These are phyloP conservation scores for Dynastes grantii DNA, from an alignment of 2,888 invertebrate species.

Conservation along the genomic window DNA sequence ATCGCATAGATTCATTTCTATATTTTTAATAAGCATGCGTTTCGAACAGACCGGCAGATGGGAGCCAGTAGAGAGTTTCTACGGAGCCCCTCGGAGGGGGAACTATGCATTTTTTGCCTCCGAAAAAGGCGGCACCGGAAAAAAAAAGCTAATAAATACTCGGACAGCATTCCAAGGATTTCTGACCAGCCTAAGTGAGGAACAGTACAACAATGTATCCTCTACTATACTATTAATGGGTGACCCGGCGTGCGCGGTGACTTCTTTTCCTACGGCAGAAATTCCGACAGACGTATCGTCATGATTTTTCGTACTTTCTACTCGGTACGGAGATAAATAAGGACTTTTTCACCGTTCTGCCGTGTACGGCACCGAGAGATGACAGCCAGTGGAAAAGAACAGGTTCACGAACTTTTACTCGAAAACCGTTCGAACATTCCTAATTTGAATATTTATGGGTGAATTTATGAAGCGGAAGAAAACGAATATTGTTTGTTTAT, in stretches of 20 bases:
- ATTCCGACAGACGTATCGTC: constrained; percentile 23
- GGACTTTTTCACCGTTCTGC: not conserved
- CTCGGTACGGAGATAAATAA: constrained; percentile 21
- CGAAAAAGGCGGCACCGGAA: constrained; percentile 47
- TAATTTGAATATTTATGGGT: constrained; percentile 15
- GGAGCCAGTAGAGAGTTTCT: constrained; percentile 6
- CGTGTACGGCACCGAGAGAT: not conserved
- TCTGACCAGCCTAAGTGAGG: constrained; percentile 53
- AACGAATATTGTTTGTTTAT: not conserved
- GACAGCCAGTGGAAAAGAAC: constrained; percentile 13
- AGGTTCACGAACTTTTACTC: constrained; percentile 38
- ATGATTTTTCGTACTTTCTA: constrained; percentile 42
- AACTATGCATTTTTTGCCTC: constrained; percentile 46
- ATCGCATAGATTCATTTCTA: not conserved
- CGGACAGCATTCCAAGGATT: constrained; percentile 64
- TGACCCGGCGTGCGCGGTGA: constrained; percentile 29
- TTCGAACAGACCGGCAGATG: not conserved
- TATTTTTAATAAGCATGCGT: constrained; percentile 2
- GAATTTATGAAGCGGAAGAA: constrained; percentile 35
- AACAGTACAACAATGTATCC: constrained; percentile 35
- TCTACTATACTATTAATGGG: constrained; percentile 16
- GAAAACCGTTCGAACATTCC: constrained; percentile 31
- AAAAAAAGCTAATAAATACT: constrained; percentile 62
- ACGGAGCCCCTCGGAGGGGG: not conserved
- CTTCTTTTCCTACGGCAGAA: constrained; percentile 25